These are phyloP conservation scores for Pseudococcus longispinus DNA, from an alignment of 2,888 invertebrate genomes.

Conservation along the genomic window DNA sequence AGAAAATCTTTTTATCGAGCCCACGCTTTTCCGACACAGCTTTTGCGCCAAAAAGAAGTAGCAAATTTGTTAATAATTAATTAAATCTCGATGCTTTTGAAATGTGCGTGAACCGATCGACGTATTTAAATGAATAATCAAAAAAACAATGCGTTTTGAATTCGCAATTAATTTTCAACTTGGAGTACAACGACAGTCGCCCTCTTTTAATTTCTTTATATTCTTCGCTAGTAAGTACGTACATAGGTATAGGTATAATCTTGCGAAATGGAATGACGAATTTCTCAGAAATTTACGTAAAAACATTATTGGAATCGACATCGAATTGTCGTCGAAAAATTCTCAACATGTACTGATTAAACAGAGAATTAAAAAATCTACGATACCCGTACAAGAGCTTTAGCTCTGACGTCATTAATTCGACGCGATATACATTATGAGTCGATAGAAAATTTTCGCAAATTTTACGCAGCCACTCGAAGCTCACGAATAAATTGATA, in stretches of 20 bases:
- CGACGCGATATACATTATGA: not conserved
- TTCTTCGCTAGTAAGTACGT: not conserved
- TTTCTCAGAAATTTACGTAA: not conserved
- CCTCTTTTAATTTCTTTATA: not conserved
- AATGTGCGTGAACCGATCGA: not conserved
- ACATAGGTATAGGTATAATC: not conserved
- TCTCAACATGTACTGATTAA: not conserved
- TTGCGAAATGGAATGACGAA: not conserved
- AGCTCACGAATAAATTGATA: not conserved
- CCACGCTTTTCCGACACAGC: not conserved
- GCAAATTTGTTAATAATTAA: constrained; percentile 16
- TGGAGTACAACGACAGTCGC: not conserved
- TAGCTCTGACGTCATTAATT: not conserved
- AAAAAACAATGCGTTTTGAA: not conserved
- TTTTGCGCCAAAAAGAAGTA: not conserved
- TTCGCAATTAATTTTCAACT: not conserved
- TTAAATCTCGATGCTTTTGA: constrained; percentile 12
- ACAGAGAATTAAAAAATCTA: not conserved
- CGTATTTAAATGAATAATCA: not conserved
- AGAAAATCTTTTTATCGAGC: not conserved
- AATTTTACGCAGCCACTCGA: not conserved
- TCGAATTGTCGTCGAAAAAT: not conserved
- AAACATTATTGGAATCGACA: not conserved
- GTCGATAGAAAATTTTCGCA: not conserved
- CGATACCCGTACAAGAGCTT: not conserved